Evolutionary conservation across 1,140 invertebrate genomes (phyloP), one percentile per base, ranked within the genome.

Genomic region (Zaprionus kolodkinae): DNA sequence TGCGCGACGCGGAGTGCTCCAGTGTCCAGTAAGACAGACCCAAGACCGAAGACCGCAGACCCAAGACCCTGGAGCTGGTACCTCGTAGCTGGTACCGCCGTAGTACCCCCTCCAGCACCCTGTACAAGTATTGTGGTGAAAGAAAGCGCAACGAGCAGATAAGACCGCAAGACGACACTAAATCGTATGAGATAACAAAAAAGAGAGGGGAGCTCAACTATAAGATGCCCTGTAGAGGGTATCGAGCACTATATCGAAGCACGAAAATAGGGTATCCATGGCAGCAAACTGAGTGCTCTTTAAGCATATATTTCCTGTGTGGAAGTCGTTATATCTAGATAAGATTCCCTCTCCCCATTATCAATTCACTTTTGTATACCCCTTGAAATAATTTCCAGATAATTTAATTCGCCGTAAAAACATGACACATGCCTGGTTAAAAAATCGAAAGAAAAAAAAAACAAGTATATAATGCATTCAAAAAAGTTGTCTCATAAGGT

Each of bases 91-190:
- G 11, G 30, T 30, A 0, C n/a, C 25, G 59, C 38, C 21, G 9
- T 5, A 30, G 3, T 30, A 30, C 6, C 6, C 2, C 27, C 6
- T 11, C 15, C 11, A 45, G 17, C 36, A 38, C 48, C 62, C 62
- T n/a, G n/a, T 21, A 21, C 21, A 2, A 21, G 21, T 21, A 21
- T 57, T 50, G 38, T 63, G 72, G 65, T 64, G 66, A 67, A 89
- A 89, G 84, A 88, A 88, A 89, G 78, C 84, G 56, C 70, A 73
- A 57, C 78, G n/a, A 15, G 63, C 81, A 89, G 84, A 89, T 89
- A 89, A 89, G 84, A 85, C 70, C 63, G 69, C 74, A 83, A 87
- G 84, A 83, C 77, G 80, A 88, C 81, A 89, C 81, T 88, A 81
- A 88, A 88, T 88, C 81, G 85, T 71, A 64, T 69, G 81, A 55